Conservation (phyloP, 1,140 invertebrate species). For the Zaprionus taronus region DNA sequence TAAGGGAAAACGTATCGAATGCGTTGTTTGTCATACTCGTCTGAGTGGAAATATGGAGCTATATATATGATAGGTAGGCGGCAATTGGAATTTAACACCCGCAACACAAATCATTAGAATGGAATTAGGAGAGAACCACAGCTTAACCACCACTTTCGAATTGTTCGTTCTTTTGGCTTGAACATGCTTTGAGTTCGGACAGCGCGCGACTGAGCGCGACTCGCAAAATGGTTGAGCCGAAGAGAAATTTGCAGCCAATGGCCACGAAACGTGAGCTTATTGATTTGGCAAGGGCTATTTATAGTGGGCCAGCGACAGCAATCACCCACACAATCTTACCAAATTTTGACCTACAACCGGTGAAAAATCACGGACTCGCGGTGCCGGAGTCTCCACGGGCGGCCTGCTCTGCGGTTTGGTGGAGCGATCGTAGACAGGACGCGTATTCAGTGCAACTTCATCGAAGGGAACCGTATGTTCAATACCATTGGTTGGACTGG, state of each 20-base stretch:
- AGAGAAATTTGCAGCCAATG: slow-evolving; percentile 26
- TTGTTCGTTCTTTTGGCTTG: slow-evolving; percentile 41
- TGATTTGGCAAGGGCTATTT: slow-evolving; percentile 63
- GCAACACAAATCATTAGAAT: slow-evolving; percentile 73
- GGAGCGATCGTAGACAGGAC: slow-evolving; percentile 88
- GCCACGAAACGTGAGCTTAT: slow-evolving; percentile 69
- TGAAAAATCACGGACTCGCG: slow-evolving; percentile 85
- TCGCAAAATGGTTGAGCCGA: slow-evolving; percentile 3
- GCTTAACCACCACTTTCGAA: slow-evolving; percentile 32
- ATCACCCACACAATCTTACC: slow-evolving; percentile 48
- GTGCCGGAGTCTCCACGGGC: slow-evolving; percentile 62
- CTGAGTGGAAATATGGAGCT: slow-evolving; percentile 70
- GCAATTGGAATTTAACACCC: slow-evolving; percentile 71
- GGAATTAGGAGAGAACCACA: slow-evolving; percentile 17
- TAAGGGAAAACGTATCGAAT: neutral
- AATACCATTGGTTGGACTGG: neutral
- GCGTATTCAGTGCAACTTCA: neutral
- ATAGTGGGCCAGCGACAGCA: slow-evolving; percentile 41
- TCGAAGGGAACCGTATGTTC: neutral
- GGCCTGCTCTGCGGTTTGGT: slow-evolving; percentile 85
- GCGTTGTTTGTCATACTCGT: slow-evolving; percentile 49
- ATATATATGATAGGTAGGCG: slow-evolving; percentile 68
- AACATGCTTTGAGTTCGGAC: slow-evolving; percentile 71
- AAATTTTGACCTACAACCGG: slow-evolving; percentile 86
- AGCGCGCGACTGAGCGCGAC: slow-evolving; percentile 52